phyloP scores from a whole-genome alignment of 2,888 invertebrate genomes.

The Zootermopsis nevadensis region DNA sequence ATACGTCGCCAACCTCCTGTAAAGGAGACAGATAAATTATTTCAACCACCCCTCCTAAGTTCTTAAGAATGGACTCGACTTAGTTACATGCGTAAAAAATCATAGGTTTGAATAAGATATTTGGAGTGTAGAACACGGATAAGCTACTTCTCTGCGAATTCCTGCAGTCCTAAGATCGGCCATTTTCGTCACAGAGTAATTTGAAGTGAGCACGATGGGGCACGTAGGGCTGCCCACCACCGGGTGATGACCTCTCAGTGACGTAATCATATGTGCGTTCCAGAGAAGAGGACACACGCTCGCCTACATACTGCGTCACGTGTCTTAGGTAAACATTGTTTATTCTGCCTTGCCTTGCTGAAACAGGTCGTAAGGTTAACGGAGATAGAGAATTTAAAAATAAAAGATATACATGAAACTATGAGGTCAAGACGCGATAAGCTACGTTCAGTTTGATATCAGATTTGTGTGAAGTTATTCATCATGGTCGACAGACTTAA shows the following conservation, averaged over 20 bases:
- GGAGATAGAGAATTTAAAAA: conserved; percentile 2
- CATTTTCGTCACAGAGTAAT: too few relatives aligned
- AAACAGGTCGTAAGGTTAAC: conserved; percentile 27
- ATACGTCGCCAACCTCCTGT: too few relatives aligned
- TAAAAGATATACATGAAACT: not conserved
- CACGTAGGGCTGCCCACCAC: too few relatives aligned
- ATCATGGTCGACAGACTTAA: not conserved
- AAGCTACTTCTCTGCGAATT: too few relatives aligned
- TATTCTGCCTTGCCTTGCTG: not conserved
- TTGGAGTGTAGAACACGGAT: too few relatives aligned
- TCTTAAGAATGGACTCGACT: too few relatives aligned
- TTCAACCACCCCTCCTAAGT: too few relatives aligned
- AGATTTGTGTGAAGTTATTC: not conserved
- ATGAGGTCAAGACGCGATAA: not conserved
- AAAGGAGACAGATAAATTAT: too few relatives aligned
- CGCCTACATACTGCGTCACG: not conserved
- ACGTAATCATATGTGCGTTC: not conserved
- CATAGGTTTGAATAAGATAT: too few relatives aligned
- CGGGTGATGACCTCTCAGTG: not conserved
- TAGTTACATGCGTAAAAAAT: too few relatives aligned
- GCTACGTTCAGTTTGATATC: not conserved
- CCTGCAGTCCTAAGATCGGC: too few relatives aligned
- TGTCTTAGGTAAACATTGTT: conserved; percentile 9
- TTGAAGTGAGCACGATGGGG: too few relatives aligned
- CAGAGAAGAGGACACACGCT: not conserved